Percentiles rank a stretch among this genome's conserved stretches.
phyloP scores from a whole-genome alignment of 2,113 vertebrate genomes.

The Vireo altiloquus region DNA sequence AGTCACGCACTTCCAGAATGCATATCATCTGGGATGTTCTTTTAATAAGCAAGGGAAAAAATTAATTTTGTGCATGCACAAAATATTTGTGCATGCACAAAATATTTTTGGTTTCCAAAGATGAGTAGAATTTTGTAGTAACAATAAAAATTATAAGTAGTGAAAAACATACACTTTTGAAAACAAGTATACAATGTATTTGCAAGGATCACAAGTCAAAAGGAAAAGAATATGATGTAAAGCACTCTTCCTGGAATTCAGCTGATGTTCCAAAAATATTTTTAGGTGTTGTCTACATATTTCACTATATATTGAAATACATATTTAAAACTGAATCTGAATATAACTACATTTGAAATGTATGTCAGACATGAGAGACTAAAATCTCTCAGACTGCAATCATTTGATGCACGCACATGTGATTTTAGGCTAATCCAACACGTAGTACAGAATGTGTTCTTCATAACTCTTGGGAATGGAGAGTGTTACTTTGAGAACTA shows the following conservation, averaged over 20 bases:
- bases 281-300: background rate
- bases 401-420: background rate
- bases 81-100: background rate
- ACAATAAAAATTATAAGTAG: background rate
- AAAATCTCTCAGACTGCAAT: constrained; percentile 18
- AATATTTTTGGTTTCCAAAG: background rate
- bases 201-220: background rate
- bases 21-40: background rate
- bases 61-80: background rate
- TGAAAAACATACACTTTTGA: background rate
- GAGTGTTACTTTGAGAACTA: background rate
- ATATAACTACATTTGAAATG: background rate
- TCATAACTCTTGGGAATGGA: constrained; percentile 22
- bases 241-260: background rate
- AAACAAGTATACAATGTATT: background rate
- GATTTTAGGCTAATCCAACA: constrained; percentile 3
- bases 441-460: background rate
- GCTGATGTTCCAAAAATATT: background rate
- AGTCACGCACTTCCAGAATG: background rate
- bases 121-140: background rate
- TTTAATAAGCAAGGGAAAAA: background rate
- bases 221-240: background rate
- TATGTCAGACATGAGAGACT: background rate
- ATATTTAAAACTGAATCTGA: background rate
- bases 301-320: background rate